Evolutionary conservation across 2,113 vertebrate species (phyloP), one percentile per base, ranked within the genome.

Genomic region (Heteronetta atricapilla): DNA sequence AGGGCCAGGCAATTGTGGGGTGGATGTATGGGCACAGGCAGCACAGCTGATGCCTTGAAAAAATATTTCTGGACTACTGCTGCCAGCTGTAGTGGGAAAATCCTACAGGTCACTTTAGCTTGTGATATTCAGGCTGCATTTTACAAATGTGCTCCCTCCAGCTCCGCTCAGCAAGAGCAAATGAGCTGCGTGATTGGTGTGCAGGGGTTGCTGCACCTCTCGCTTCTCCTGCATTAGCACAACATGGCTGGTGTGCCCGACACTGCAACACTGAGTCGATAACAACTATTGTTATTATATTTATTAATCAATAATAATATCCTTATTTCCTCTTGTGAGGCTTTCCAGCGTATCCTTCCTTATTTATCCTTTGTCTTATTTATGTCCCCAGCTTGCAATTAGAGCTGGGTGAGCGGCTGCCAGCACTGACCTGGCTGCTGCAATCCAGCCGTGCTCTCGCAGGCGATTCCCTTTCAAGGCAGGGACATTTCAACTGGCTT

Each of bases 281-380:
- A 93, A 63, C 66, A 74, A 44, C 81, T 73, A 58, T 5, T 63
- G 81, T 55, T 90, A 79, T 80, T 90, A 89, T 60, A 66, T 79
- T 89, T 79, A 87, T 76, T 85, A 86, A 96, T 95, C 92, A 80
- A 85, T 87, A 95, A 60, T 76, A 90, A 92, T 67, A 77, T 50
- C 70, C 58, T 85, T 92, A 85, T 92, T 93, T 89, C 74, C 63
- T 85, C 70, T 66, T 80, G 34, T 42, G 76, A 80, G 80, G 66
- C 58, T 95, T 88, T 67, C 74, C 83, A 95, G 62, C 19, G 59
- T 22, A 89, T 84, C 70, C 46, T 63, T 82, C 88, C 55, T 53
- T 90, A 64, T 89, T 90, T 84, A 86, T 75, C 17, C 48, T 87
- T 67, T 75, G 31, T 58, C 76, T 92, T 78, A 90, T 91, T 94